Base-by-base conservation (phyloP, 2,888 invertebrate species). In the Dascillus cervinus region DNA sequence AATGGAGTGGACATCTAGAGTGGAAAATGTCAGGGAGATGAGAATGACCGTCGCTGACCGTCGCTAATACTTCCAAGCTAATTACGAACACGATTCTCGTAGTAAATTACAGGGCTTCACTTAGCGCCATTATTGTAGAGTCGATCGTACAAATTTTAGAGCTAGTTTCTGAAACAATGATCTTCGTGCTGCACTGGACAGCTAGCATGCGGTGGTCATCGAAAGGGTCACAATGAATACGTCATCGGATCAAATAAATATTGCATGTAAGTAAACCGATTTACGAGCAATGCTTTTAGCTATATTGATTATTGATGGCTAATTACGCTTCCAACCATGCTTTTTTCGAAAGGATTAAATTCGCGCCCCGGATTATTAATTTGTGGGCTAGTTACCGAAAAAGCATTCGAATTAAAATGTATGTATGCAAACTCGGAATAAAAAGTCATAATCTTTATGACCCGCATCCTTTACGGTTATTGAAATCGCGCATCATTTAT, bases 231-330 rank as follows among this genome's bases (percentile, higher is more conserved):
- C 40, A 42, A 41, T 42, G 39, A 43, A 46, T 46, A 48, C 52
- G 53, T 49, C 46, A 42, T 44, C 48, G 43, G 48, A 54, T 44
- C 46, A 43, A 46, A 53, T 59, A 54, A 57, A 58, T 58, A 56
- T 56, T 59, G 53, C 46, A 59, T 53, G 50, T 47, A 57, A 58
- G 56, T 58, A 58, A 58, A 57, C 58, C 55, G 58, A 59, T 60
- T 59, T 54, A 43, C 49, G 46, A 39, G 51, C 47, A 47, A 52
- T 53, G 58, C 60, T 60, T 60, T 60, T 56, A 59, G 46, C 53
- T 46, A 17, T 29, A 49, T 54, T 56, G 55, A 59, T 58, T 58
- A 59, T 59, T 58, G 52, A 59, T 58, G 56, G 53, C 50, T 32
- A 45, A 45, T 45, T n/a, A n/a, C n/a, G n/a, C n/a, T n/a, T n/a